phyloP scores from a whole-genome alignment of 2,888 invertebrate genomes.

The Hypomecis punctinalis region DNA sequence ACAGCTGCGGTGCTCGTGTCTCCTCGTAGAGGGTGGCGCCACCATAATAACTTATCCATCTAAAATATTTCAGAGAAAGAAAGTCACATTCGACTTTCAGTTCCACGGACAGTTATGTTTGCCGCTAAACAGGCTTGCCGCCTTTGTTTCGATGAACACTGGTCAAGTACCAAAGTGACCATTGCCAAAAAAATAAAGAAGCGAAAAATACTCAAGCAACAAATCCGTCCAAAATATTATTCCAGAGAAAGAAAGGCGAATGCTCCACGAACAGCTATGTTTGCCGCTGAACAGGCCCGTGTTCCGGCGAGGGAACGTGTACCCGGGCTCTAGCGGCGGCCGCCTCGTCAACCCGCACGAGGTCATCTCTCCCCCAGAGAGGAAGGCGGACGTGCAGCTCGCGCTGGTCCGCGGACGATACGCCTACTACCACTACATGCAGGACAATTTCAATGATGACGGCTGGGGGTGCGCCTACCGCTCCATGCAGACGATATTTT shows the following conservation, averaged over 20 bases:
- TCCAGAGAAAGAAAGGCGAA: slow-evolving; percentile 87
- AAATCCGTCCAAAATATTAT: slow-evolving; percentile 12
- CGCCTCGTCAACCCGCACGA: slow-evolving; percentile 91
- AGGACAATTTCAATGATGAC: slow-evolving; percentile 96
- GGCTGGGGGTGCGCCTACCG: slow-evolving; percentile 99
- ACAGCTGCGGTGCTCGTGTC: too few relatives aligned
- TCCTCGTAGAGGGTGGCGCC: too few relatives aligned
- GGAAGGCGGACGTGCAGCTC: slow-evolving; percentile 57
- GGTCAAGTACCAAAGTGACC: too few relatives aligned
- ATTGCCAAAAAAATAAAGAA: too few relatives aligned
- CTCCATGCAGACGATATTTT: slow-evolving; percentile 97
- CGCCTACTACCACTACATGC: slow-evolving; percentile 98
- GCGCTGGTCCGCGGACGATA: slow-evolving; percentile 93
- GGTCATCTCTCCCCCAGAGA: slow-evolving; percentile 74
- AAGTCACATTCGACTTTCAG: too few relatives aligned
- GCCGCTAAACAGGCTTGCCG: too few relatives aligned
- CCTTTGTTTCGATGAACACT: too few relatives aligned
- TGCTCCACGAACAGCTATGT: slow-evolving; percentile 89
- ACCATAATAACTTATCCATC: too few relatives aligned
- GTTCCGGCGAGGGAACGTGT: slow-evolving; percentile 90
- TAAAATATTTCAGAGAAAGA: too few relatives aligned
- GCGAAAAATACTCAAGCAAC: background rate
- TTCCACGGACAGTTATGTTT: too few relatives aligned
- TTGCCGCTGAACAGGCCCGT: slow-evolving; percentile 88
- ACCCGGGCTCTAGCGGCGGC: slow-evolving; percentile 71